A percentile compares a stretch with the other conserved stretches of the same genome.
phyloP scores from a whole-genome alignment of 2,888 invertebrate species.

The Rhagonycha fulva region DNA sequence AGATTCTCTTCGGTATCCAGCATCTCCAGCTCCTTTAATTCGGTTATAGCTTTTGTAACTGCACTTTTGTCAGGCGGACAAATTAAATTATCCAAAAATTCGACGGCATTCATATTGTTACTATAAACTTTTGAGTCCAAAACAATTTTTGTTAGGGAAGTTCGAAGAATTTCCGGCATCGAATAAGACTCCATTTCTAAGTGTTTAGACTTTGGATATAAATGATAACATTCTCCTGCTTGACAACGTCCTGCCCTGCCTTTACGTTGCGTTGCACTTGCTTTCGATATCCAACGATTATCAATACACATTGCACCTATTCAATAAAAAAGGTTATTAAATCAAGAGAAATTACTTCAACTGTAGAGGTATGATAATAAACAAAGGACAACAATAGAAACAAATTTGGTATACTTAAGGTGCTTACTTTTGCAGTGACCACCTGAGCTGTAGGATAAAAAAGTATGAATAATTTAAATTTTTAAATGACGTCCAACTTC shows the following conservation, averaged over 20 bases:
- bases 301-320: constrained; percentile 56
- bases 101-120: constrained; percentile 59
- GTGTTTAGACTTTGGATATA: constrained; percentile 60
- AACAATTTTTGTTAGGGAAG: constrained; percentile 59
- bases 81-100: constrained; percentile 65
- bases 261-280: constrained; percentile 66
- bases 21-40: constrained; percentile 63
- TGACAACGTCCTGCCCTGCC: constrained; percentile 72
- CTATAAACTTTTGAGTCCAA: constrained; percentile 66
- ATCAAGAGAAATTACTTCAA: not conserved
- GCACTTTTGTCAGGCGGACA: constrained; percentile 63
- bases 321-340: not conserved
- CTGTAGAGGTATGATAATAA: too few species aligned
- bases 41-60: constrained; percentile 62
- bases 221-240: constrained; percentile 64
- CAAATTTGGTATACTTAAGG: too few species aligned
- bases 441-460: too few species aligned
- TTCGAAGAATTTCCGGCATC: constrained; percentile 66
- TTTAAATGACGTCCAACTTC: too few species aligned
- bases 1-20: constrained; percentile 63
- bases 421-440: too few species aligned
- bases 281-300: constrained; percentile 65
- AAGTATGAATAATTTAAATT: too few species aligned
- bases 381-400: too few species aligned
- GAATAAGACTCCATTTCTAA: constrained; percentile 58